Percentiles rank a stretch among this genome's conserved stretches.
Evolutionary conservation across 2,113 vertebrate genomes (phyloP).

Genomic region (Alligator mississippiensis): DNA sequence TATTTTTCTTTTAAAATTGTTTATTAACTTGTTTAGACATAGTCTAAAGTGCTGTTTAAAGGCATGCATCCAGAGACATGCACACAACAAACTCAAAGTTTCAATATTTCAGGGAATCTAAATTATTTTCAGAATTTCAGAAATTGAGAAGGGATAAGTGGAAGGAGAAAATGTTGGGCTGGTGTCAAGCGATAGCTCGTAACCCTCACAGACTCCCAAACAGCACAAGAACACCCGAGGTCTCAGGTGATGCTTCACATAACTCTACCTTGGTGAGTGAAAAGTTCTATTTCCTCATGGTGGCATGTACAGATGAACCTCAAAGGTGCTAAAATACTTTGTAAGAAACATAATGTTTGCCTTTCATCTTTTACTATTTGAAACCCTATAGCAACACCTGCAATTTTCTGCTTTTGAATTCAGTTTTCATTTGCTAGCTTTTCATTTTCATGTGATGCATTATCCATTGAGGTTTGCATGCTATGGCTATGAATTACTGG

Average conservation of each 20-base stretch:
- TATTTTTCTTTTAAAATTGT: background rate
- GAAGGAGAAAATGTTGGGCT: conserved; percentile 87
- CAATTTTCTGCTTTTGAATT: background rate
- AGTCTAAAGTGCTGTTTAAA: conserved; percentile 50
- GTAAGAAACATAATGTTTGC: background rate
- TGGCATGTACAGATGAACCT: conserved; percentile 40
- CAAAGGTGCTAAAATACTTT: conserved; percentile 4
- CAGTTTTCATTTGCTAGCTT: background rate
- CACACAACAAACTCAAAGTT: conserved; percentile 46
- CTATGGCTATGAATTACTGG: background rate
- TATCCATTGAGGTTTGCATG: conserved; percentile 46
- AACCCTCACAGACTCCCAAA: conserved; percentile 83
- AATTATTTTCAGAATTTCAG: conserved; percentile 89
- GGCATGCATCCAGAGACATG: conserved; percentile 65
- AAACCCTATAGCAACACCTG: background rate
- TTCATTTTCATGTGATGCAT: conserved; percentile 1
- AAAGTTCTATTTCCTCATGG: conserved; percentile 67
- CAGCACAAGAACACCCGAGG: conserved; percentile 81
- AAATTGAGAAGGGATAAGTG: conserved; percentile 84
- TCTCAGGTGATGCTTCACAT: conserved; percentile 77
- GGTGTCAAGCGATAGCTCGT: conserved; percentile 86
- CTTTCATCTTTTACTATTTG: background rate
- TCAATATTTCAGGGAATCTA: conserved; percentile 84
- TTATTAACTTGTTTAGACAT: conserved; percentile 12
- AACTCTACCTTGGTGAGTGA: conserved; percentile 80